phyloP scores from a whole-genome alignment of 2,113 vertebrate species.

The Aplodontia rufa region DNA sequence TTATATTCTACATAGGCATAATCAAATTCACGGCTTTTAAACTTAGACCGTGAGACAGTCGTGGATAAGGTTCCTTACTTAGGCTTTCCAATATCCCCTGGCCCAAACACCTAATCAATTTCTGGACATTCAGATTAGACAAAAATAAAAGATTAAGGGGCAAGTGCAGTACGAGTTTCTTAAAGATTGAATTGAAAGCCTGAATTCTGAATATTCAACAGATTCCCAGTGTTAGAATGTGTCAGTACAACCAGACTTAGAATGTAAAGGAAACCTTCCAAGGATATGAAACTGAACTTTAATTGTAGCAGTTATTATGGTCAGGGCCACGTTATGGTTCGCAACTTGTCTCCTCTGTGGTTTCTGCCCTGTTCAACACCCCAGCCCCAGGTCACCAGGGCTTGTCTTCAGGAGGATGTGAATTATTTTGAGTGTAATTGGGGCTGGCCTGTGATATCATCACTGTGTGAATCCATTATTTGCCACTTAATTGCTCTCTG shows the following conservation, averaged over 20 bases:
- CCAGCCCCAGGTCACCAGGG: fast-evolving
- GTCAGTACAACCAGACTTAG: not conserved
- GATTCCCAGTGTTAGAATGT: not conserved
- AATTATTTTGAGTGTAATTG: not conserved
- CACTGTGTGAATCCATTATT: not conserved
- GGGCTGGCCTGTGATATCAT: not conserved
- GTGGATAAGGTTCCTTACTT: not conserved
- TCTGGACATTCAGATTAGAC: not conserved
- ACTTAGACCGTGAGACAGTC: not conserved
- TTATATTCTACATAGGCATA: not conserved
- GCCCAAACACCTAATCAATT: not conserved
- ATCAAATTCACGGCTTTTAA: not conserved
- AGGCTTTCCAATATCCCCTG: not conserved
- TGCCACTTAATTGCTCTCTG: not conserved
- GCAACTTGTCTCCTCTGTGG: not conserved
- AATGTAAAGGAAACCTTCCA: not conserved
- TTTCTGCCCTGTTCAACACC: not conserved
- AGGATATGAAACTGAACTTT: not conserved
- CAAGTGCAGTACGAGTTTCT: not conserved
- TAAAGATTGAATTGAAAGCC: not conserved
- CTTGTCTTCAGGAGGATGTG: not conserved
- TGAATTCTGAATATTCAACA: not conserved
- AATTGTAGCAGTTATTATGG: not conserved
- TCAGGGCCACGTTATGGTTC: not conserved
- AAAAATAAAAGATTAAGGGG: not conserved